Conservation (phyloP, 2,113 vertebrate genomes). For the Clarias batrachus region DNA sequence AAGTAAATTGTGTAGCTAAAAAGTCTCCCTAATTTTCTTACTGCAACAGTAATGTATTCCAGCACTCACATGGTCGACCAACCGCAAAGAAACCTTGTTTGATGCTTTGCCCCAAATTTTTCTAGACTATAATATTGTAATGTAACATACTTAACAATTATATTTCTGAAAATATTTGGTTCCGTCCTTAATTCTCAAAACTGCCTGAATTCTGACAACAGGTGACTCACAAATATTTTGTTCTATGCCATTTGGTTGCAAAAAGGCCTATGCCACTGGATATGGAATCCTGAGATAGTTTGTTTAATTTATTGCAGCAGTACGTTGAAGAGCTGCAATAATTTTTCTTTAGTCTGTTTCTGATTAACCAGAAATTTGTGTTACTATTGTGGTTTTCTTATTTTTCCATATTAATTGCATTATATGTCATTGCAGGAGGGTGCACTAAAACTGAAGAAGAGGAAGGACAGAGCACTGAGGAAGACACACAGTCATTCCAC, state of each 20-base stretch:
- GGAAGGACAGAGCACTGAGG: constrained; percentile 75
- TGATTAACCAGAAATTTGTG: neutral
- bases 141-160: neutral
- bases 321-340: neutral
- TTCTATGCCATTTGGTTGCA: neutral
- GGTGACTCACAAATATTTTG: neutral
- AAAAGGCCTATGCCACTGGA: neutral
- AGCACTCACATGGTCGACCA: neutral
- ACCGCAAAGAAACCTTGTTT: no score
- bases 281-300: neutral
- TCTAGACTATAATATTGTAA: neutral
- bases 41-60: neutral
- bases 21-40: no score
- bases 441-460: constrained; percentile 81
- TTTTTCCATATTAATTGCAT: neutral
- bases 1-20: neutral
- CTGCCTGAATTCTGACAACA: neutral
- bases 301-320: neutral
- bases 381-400: neutral
- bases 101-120: neutral
- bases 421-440: constrained; percentile 72
- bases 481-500: constrained; percentile 72
- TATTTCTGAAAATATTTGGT: neutral
- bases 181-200: neutral
- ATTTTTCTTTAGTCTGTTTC: neutral